Conservation (phyloP, 2,888 invertebrate genomes). For the Hedychridium roseum region DNA sequence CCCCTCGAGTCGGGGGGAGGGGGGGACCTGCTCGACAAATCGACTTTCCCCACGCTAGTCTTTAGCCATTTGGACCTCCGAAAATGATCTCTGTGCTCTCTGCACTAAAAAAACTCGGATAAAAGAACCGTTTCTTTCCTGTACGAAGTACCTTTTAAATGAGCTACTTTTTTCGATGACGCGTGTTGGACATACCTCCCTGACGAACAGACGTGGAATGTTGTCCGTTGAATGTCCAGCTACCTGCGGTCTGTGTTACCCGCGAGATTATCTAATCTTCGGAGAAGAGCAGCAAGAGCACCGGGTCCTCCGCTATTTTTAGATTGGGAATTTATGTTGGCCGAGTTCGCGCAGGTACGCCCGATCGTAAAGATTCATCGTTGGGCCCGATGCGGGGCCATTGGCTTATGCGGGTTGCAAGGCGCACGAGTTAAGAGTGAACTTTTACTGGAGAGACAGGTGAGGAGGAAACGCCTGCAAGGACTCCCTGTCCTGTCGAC, state of each 20-base stretch:
- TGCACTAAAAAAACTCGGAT: too few relatives aligned
- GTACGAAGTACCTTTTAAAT: too few relatives aligned
- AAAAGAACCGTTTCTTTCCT: too few relatives aligned
- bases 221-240: background rate
- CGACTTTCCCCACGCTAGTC: too few relatives aligned
- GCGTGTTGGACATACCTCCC: conserved; percentile 10
- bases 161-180: too few relatives aligned
- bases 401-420: conserved; percentile 19
- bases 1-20: background rate
- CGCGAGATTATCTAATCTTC: too few relatives aligned
- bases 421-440: conserved; percentile 9
- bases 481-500: background rate
- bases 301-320: too few relatives aligned
- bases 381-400: conserved; percentile 10
- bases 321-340: conserved; percentile 36
- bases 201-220: background rate
- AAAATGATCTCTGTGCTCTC: too few relatives aligned
- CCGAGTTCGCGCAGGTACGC: conserved; percentile 4
- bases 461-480: conserved; percentile 8
- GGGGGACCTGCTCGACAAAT: too few relatives aligned
- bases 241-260: conserved; percentile 2
- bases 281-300: too few relatives aligned
- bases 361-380: conserved; percentile 21
- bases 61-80: too few relatives aligned
- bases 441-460: conserved; percentile 18